A percentile compares a stretch with the other conserved stretches of the same genome.
These are phyloP conservation scores for Aspidoscelis tigris DNA, from an alignment of 2,113 vertebrate species.

Conservation along the genomic window DNA sequence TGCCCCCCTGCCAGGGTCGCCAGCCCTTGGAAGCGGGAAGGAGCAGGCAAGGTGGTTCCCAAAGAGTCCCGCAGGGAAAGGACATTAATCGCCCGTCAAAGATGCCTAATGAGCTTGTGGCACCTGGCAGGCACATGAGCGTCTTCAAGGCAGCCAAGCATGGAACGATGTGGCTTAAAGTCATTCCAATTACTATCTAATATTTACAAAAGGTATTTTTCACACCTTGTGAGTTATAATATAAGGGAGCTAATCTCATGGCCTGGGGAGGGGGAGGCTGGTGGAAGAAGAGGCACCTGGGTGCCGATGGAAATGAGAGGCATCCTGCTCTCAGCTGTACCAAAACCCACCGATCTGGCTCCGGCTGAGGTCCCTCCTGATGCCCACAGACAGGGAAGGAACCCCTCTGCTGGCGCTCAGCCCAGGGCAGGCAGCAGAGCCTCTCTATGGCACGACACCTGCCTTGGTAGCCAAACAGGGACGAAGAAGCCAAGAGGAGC, in stretches of 20 bases:
- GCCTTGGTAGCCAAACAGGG: too few relatives aligned
- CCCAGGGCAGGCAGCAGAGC: too few relatives aligned
- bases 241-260: conserved; percentile 58
- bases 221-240: conserved; percentile 53
- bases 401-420: too few relatives aligned
- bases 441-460: too few relatives aligned
- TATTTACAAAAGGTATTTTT: conserved; percentile 61
- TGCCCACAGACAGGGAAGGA: too few relatives aligned
- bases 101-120: neutral
- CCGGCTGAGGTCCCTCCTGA: too few relatives aligned
- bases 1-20: too few relatives aligned
- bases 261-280: conserved; percentile 11
- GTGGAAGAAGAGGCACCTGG: conserved; percentile 41
- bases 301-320: too few relatives aligned
- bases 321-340: neutral
- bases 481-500: too few relatives aligned
- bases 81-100: fast-evolving
- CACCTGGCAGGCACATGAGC: fast-evolving
- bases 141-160: neutral
- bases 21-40: too few relatives aligned
- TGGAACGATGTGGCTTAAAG: conserved; percentile 54
- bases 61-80: fast-evolving
- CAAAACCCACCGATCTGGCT: conserved; percentile 6
- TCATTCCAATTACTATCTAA: conserved; percentile 52
- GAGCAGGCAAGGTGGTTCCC: neutral